Base-by-base conservation (phyloP, 2,113 vertebrate genomes). In the Actenoides hombroni region DNA sequence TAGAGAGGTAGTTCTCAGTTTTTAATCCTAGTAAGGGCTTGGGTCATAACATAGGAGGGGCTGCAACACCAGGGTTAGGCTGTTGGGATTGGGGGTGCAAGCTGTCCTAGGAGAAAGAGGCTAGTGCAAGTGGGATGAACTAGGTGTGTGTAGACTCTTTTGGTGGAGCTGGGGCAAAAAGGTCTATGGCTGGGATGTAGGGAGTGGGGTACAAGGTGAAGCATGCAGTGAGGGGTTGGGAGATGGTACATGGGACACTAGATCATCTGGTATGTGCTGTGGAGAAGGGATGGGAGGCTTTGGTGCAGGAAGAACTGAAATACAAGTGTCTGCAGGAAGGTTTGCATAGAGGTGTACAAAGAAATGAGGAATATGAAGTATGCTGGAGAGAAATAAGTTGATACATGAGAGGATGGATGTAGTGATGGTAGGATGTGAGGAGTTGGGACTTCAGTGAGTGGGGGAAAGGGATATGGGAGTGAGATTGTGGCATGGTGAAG, bases 161-260 rank as follows among this genome's bases (percentile, higher is more conserved):
- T 0, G 3, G 23, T 26, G 49, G 77, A 51, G 39, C 33, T 81
- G 64, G 35, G 26, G 16, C 9, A 37, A 35, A 54, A 23, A 54
- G 10, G 25, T 61, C 25, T 61, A 3, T 1, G 0, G 17, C 1
- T n/a, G 70, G 44, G 26, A 12, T 26, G 23, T 4, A 19, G 18
- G 39, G 40, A 40, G 51, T 44, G n/a, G 16, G 51, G 19, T 64
- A 35, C 0, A 4, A 37, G 33, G 44, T 29, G 64, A 53, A 59
- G 44, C 9, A 3, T 4, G 23, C 23, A 14, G 25, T 10, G 35
- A 20, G 44, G 61, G 5, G 8, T 1, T 76, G 57, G 65, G 53
- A 92, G 74, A 10, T 68, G 54, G 24, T 53, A n/a, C 6, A 2
- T 29, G 51, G 59, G 57, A 16, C 21, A 12, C 33, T 31, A 33